Conservation (phyloP, 2,888 invertebrate genomes). For the Sympetrum striolatum region DNA sequence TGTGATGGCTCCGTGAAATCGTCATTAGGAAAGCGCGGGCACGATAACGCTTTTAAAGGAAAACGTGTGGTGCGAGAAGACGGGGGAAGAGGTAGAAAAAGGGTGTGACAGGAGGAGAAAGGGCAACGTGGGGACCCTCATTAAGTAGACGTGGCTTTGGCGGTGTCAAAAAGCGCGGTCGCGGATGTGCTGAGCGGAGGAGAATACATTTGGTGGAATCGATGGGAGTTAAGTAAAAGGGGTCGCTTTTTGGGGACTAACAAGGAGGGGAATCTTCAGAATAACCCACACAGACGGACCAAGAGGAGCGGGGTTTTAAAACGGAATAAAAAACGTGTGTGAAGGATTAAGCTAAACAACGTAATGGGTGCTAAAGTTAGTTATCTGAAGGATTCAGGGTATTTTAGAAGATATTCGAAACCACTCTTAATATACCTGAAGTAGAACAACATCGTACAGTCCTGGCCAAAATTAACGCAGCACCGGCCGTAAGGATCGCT, state of each 20-base stretch:
- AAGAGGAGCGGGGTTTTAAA: not conserved
- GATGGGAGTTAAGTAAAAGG: not conserved
- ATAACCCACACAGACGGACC: not conserved
- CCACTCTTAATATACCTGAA: no score
- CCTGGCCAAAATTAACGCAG: no score
- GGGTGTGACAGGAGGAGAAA: not conserved
- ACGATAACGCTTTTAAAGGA: not conserved
- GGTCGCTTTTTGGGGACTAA: not conserved
- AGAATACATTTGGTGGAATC: constrained; percentile 6
- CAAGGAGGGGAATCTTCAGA: constrained; percentile 8
- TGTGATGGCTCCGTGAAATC: no score
- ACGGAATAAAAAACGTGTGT: not conserved
- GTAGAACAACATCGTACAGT: no score
- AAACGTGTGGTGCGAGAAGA: not conserved
- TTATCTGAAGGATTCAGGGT: no score
- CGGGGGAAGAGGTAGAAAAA: no score
- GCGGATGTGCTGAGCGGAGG: constrained; percentile 22
- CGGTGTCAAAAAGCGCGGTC: constrained; percentile 30
- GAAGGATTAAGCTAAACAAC: no score
- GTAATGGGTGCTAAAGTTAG: no score
- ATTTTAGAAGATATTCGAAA: no score
- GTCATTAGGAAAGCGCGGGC: not conserved
- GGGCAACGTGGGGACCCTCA: constrained; percentile 7
- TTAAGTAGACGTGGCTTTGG: constrained; percentile 31
- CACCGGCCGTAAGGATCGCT: no score